Evolutionary conservation across 2,797 vertebrate genomes (phyloP).

Genomic region (Danio jaintianensis): DNA sequence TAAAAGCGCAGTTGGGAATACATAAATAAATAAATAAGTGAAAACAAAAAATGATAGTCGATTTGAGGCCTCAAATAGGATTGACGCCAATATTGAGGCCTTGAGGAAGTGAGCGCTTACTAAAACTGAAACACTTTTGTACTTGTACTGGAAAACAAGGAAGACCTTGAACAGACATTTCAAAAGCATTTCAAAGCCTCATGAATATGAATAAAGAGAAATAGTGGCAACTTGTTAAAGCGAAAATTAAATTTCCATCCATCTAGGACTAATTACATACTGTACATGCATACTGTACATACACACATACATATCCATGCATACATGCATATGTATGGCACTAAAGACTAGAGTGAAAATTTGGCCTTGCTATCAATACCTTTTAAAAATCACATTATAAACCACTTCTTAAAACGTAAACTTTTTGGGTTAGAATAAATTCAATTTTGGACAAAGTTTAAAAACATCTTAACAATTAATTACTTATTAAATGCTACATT

Average conservation of each 20-base stretch:
- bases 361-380: too few species aligned
- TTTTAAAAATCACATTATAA: too few species aligned
- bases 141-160: neutral
- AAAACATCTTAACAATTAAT: too few species aligned
- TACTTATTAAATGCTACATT: too few species aligned
- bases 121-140: neutral
- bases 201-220: neutral
- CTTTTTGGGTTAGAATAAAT: too few species aligned
- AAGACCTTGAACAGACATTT: constrained; percentile 3
- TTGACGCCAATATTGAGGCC: constrained; percentile 29
- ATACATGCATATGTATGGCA: too few species aligned
- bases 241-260: neutral
- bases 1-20: constrained; percentile 49
- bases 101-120: neutral
- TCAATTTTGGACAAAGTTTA: too few species aligned
- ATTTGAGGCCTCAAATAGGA: constrained; percentile 32
- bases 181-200: neutral
- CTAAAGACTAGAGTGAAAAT: too few species aligned
- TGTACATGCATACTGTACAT: too few species aligned
- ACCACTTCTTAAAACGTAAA: too few species aligned
- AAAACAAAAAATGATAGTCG: neutral
- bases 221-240: constrained; percentile 8
- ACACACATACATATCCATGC: too few species aligned
- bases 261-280: neutral
- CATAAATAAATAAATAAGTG: constrained; percentile 1